Evolutionary conservation across 2,797 vertebrate species (phyloP).

Genomic region (Chloroceryle inda): DNA sequence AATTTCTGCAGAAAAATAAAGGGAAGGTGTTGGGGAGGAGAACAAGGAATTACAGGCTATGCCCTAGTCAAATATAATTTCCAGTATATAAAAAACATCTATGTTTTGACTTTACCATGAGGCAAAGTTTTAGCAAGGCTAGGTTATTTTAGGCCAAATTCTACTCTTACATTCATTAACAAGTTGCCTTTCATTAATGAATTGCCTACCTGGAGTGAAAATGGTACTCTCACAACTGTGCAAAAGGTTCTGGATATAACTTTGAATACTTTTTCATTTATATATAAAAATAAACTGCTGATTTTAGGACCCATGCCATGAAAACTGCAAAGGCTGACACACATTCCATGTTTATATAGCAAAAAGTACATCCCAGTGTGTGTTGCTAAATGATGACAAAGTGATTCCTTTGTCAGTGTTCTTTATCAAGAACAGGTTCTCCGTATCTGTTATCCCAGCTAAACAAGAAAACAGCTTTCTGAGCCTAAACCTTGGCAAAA

Average conservation of each 20-base stretch:
- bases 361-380: neutral
- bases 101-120: neutral
- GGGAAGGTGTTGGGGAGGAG: neutral
- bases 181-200: neutral
- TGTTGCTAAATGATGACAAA: neutral
- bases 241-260: neutral
- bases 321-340: neutral
- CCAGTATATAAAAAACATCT: neutral
- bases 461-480: neutral
- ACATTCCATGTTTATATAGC: neutral
- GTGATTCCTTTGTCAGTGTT: neutral
- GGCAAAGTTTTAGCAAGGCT: neutral
- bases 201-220: neutral
- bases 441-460: neutral
- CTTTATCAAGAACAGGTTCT: neutral
- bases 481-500: neutral
- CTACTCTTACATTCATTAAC: neutral
- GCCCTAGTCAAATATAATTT: neutral
- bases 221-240: neutral
- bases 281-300: neutral
- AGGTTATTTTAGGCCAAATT: neutral
- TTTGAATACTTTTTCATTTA: neutral
- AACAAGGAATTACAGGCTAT: neutral
- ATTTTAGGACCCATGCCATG: neutral
- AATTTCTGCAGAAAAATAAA: neutral